Evolutionary conservation across 1,140 invertebrate species (phyloP), one percentile per base, ranked within the genome.

Genomic region (Ooceraea biroi): DNA sequence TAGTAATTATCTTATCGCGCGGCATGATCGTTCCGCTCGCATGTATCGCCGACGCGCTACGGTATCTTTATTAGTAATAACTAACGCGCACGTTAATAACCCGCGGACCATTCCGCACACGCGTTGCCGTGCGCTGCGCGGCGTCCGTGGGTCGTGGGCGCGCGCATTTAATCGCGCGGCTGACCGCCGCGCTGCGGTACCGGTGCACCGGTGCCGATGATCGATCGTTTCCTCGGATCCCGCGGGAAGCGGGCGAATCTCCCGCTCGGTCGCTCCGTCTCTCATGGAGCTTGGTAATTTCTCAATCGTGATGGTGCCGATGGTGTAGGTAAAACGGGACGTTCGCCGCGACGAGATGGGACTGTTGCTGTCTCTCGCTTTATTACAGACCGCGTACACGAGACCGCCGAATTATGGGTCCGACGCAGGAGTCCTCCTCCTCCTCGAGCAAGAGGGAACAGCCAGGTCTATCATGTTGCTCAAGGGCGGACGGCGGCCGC

Each of bases 401-500:
- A n/a, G 4, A 19, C 17, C 25, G 30, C 22, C 50, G 50, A 76
- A 76, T 65, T 76, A 57, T 22, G 17, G 17, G 19, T 80, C n/a
- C 11, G n/a, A 55, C 46, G 66, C 65, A 63, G 65, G 66, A 76
- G 25, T 36, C 36, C 36, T n/a, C n/a, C n/a, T n/a, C 36, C 7
- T 36, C 36, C 36, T 36, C 36, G 36, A 7, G 36, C 2, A 14
- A 17, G 50, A 27, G 57, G 65, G 50, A 65, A 85, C 83, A 85
- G 84, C 80, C 65, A 71, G 63, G 76, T 87, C 85, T 86, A 74
- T 71, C 44, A 36, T 7, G 80, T 76, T 55, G 66, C 66, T 83
- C 78, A 84, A 88, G 88, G 88, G 88, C 88, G 84, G 66, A 77
- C 85, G 85, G 90, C 91, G 88, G 85, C 77, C 57, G 82, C 63